phyloP scores from a whole-genome alignment of 2,888 invertebrate species.

The Tetrapedia diversipes region DNA sequence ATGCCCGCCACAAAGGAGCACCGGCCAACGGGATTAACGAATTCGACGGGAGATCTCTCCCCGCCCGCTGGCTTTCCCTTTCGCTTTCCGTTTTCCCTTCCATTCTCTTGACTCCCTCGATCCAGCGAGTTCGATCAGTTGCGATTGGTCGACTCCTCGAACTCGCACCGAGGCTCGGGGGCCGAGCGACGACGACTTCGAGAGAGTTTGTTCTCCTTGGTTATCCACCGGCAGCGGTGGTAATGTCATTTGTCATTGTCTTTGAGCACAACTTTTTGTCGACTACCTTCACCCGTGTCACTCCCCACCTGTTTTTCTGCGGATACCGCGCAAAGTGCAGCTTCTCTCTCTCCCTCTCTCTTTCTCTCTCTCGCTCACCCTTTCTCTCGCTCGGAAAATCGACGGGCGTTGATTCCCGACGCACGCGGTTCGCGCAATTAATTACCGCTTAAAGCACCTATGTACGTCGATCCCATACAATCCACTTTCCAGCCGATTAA shows the following conservation, averaged over 20 bases:
- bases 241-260: slow-evolving; percentile 35
- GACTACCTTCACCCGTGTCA: background rate
- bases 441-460: slow-evolving; percentile 7
- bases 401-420: slow-evolving; percentile 1
- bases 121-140: no score
- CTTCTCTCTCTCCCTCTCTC: no score
- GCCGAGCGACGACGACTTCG: slow-evolving; percentile 24
- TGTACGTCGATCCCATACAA: slow-evolving; percentile 14
- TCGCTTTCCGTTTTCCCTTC: background rate
- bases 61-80: slow-evolving; percentile 14
- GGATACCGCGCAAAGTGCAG: background rate
- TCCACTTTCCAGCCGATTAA: slow-evolving; percentile 52
- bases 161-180: slow-evolving; percentile 3
- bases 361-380: background rate
- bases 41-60: slow-evolving; percentile 55
- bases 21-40: slow-evolving; percentile 65
- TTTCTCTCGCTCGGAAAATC: no score
- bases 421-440: background rate
- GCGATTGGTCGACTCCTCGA: slow-evolving; percentile 32
- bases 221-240: slow-evolving; percentile 58
- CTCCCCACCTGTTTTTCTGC: background rate
- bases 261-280: background rate
- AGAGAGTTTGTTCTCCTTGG: slow-evolving; percentile 53
- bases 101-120: no score
- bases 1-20: slow-evolving; percentile 58